Conservation (phyloP, 92 coral and sea anemone genomes). For the Epizoanthus scotinus region DNA sequence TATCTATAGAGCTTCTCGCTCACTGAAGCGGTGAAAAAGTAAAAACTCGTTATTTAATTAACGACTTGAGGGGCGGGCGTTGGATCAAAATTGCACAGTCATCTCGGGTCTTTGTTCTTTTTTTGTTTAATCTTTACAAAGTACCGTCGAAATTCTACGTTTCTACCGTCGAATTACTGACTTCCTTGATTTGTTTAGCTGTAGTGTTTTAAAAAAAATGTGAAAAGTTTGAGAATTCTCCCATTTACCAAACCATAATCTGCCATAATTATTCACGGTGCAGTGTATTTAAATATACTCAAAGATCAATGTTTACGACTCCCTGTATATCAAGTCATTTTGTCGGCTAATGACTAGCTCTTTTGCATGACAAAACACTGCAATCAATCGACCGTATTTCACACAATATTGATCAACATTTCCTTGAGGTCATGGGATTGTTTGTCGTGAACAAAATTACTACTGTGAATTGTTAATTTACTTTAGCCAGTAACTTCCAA, state of each 20-base stretch:
- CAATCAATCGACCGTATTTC: conserved; percentile 15
- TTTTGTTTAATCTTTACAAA: conserved; percentile 16
- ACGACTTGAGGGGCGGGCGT: conserved; percentile 23
- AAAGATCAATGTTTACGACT: conserved; percentile 1
- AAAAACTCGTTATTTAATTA: conserved; percentile 12
- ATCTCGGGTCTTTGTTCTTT: conserved; percentile 14
- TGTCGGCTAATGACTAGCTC: conserved; percentile 24
- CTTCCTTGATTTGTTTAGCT: neutral
- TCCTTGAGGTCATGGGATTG: conserved; percentile 3
- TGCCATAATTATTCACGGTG: conserved; percentile 25
- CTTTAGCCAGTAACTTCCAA: neutral
- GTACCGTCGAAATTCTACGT: neutral
- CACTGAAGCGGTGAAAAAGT: conserved; percentile 44
- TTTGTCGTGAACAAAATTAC: conserved; percentile 29
- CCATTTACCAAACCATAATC: conserved; percentile 14
- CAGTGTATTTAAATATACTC: conserved; percentile 3
- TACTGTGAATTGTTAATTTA: conserved; percentile 27
- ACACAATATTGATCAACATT: conserved; percentile 20
- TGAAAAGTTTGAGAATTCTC: conserved; percentile 32
- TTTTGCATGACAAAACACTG: conserved; percentile 38
- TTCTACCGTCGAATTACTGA: neutral
- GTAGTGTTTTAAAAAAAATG: neutral
- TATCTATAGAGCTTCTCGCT: neutral
- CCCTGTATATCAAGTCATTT: conserved; percentile 3
- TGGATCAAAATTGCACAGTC: conserved; percentile 27